phyloP scores from a whole-genome alignment of 1,140 invertebrate genomes.

The Procambarus virginalis region DNA sequence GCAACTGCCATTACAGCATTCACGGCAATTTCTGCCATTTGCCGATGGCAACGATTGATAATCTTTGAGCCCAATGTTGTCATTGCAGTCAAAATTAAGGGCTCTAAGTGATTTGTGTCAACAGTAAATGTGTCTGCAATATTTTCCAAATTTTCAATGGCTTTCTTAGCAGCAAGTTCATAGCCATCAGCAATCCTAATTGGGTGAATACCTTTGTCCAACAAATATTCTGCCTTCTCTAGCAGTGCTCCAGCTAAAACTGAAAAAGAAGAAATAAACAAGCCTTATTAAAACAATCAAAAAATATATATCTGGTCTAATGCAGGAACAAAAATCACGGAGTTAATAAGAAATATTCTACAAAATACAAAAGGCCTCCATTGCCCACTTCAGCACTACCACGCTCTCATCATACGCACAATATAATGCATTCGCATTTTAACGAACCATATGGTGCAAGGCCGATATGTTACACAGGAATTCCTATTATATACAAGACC shows the following conservation, averaged over 20 bases:
- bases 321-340: too few relatives aligned
- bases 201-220: conserved; percentile 98
- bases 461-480: too few relatives aligned
- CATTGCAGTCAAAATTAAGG: conserved; percentile 95
- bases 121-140: conserved; percentile 94
- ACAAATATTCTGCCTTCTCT: conserved; percentile 93
- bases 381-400: too few relatives aligned
- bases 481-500: too few relatives aligned
- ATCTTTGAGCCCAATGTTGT: conserved; percentile 99
- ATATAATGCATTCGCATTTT: too few relatives aligned
- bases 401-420: too few relatives aligned
- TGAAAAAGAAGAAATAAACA: conserved; percentile 72
- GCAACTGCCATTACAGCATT: conserved; percentile 95
- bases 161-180: conserved; percentile 95
- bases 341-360: too few relatives aligned
- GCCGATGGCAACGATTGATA: conserved; percentile 81
- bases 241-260: conserved; percentile 92
- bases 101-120: conserved; percentile 87
- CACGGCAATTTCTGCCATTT: conserved; percentile 99
- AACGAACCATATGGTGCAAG: too few relatives aligned
- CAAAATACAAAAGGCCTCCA: too few relatives aligned
- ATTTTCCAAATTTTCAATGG: conserved; percentile 89
- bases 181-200: conserved; percentile 99
- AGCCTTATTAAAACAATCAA: too few relatives aligned
- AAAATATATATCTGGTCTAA: too few relatives aligned